phyloP scores from a whole-genome alignment of 2,888 invertebrate genomes.

The Drosophila mulleri region DNA sequence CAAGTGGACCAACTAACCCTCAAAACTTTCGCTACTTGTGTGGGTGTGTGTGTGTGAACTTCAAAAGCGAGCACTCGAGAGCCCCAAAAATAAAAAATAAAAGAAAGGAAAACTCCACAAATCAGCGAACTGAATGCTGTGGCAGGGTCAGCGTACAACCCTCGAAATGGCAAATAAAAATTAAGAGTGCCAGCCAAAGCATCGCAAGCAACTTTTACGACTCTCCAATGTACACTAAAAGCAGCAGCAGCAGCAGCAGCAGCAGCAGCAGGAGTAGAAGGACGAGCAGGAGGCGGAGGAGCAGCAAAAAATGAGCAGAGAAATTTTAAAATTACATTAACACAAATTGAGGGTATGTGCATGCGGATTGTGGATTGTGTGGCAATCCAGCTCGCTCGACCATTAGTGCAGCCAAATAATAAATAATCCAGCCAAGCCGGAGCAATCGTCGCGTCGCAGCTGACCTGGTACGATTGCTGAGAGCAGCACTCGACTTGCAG shows the following conservation, averaged over 20 bases:
- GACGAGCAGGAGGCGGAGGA: conserved; percentile 2
- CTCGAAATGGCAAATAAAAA: conserved; percentile 58
- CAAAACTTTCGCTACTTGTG: conserved; percentile 72
- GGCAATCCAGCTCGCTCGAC: conserved; percentile 34
- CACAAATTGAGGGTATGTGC: conserved; percentile 55
- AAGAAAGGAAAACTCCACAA: background rate
- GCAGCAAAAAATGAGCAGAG: conserved; percentile 28
- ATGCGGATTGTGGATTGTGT: conserved; percentile 18
- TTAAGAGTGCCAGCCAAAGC: conserved; percentile 42
- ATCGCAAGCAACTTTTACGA: conserved; percentile 68
- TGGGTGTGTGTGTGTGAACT: conserved; percentile 31
- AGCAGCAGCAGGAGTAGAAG: conserved; percentile 30
- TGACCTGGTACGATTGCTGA: conserved; percentile 36
- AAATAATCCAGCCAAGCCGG: conserved; percentile 56
- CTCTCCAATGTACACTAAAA: conserved; percentile 81
- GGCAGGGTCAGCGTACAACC: conserved; percentile 53
- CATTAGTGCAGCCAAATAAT: conserved; percentile 60
- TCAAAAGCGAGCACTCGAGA: conserved; percentile 29
- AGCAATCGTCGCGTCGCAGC: conserved; percentile 19
- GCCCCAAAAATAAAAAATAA: conserved; percentile 3
- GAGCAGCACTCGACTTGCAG: conserved; percentile 25
- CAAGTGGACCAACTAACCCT: conserved; percentile 58
- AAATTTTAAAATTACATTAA: conserved; percentile 77
- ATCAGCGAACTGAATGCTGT: conserved; percentile 3
- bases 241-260: conserved; percentile 29